A percentile compares a stretch with the other conserved stretches of the same genome.
phyloP scores from a whole-genome alignment of 2,888 invertebrate species.

The Taphrorychus bicolor region DNA sequence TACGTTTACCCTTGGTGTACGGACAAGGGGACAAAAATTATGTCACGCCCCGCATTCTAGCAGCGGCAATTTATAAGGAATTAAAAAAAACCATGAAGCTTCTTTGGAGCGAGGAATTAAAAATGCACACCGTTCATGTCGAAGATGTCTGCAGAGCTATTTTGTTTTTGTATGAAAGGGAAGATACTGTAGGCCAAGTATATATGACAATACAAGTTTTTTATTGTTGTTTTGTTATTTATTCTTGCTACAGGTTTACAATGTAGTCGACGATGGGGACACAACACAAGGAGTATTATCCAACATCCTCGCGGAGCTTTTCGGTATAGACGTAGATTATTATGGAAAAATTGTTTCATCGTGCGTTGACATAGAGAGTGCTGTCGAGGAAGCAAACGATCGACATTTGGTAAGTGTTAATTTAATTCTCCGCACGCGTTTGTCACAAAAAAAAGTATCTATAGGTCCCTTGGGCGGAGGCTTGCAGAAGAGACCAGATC shows the following conservation, averaged over 20 bases:
- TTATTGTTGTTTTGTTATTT: constrained; percentile 2
- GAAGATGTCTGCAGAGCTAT: constrained; percentile 83
- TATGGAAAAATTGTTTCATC: constrained; percentile 84
- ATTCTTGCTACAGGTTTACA: constrained; percentile 67
- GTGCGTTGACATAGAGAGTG: constrained; percentile 79
- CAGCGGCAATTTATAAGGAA: constrained; percentile 88
- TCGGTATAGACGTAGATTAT: constrained; percentile 86
- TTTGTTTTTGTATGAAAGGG: constrained; percentile 68
- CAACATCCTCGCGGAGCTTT: constrained; percentile 80
- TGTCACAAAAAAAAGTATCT: neutral
- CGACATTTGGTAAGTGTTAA: constrained; percentile 73
- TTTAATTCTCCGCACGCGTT: neutral
- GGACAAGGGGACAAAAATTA: constrained; percentile 84
- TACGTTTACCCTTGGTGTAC: constrained; percentile 87
- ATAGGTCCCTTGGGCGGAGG: constrained; percentile 82
- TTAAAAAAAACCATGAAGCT: constrained; percentile 90
- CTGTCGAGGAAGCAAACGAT: constrained; percentile 91
- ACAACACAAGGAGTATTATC: constrained; percentile 88
- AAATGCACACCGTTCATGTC: constrained; percentile 89
- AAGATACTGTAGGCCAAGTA: constrained; percentile 55
- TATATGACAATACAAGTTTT: no score
- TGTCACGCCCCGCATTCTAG: constrained; percentile 82
- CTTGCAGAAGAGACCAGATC: constrained; percentile 77
- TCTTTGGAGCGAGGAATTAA: constrained; percentile 84
- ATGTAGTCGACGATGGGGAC: constrained; percentile 83